Evolutionary conservation across 2,113 vertebrate genomes (phyloP).

Genomic region (Petrocephalus microphthalmus): DNA sequence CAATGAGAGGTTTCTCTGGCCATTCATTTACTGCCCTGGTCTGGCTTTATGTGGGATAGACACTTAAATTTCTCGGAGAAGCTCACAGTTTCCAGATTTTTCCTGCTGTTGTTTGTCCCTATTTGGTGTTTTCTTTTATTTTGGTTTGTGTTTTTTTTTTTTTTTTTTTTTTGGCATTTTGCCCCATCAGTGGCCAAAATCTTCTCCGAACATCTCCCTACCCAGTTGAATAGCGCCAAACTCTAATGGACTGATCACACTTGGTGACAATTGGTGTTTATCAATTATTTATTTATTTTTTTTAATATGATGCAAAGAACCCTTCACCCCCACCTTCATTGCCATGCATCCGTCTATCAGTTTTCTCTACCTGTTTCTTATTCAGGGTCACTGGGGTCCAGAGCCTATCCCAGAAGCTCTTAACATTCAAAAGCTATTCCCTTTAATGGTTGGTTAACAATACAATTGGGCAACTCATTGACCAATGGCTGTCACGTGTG

Average conservation of each 20-base stretch:
- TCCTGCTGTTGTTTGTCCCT: neutral
- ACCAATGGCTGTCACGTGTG: neutral
- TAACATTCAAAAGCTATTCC: neutral
- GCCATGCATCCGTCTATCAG: neutral
- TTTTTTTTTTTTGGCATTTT: neutral
- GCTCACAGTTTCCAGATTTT: neutral
- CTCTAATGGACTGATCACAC: neutral
- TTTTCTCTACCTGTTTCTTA: neutral
- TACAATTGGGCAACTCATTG: neutral
- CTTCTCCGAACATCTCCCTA: neutral
- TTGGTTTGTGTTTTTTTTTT: neutral
- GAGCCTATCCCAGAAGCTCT: neutral
- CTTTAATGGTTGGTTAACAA: neutral
- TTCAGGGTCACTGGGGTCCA: neutral
- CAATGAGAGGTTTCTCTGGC: neutral
- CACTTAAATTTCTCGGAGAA: neutral
- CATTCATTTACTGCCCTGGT: neutral
- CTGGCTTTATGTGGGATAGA: neutral
- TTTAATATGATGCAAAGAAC: neutral
- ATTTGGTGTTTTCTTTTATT: neutral
- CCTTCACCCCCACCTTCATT: neutral
- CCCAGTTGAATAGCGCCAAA: neutral
- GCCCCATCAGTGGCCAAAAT: neutral
- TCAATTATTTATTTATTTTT: neutral
- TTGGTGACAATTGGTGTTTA: neutral